A percentile compares a stretch with the other conserved stretches of the same genome.
phyloP scores from a whole-genome alignment of 2,797 vertebrate genomes.

The Darevskia mixta region DNA sequence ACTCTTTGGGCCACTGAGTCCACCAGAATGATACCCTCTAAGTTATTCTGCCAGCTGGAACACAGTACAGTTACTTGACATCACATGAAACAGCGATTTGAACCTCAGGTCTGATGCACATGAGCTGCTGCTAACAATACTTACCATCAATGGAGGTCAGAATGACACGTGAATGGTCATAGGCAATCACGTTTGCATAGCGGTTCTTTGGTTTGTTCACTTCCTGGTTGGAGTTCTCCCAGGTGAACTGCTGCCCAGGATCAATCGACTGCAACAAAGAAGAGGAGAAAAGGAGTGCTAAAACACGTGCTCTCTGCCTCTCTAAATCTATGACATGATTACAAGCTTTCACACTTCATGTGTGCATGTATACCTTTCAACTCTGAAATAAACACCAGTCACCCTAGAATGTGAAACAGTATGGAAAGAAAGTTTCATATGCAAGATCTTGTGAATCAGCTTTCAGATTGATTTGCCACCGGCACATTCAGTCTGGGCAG shows the following conservation, averaged over 20 bases:
- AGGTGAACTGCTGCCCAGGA: conserved; percentile 96
- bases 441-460: background rate
- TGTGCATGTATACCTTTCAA: background rate
- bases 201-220: conserved; percentile 99
- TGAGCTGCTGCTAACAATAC: conserved; percentile 45
- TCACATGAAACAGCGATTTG: background rate
- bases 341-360: background rate
- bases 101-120: background rate
- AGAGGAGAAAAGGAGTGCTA: background rate
- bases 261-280: conserved; percentile 88
- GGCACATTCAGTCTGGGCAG: background rate
- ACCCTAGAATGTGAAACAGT: background rate
- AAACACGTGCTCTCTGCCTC: background rate
- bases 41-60: background rate
- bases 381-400: background rate
- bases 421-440: background rate
- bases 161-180: conserved; percentile 96
- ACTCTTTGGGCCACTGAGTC: background rate
- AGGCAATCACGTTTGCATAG: conserved; percentile 97
- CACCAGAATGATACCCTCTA: background rate
- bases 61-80: background rate
- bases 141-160: conserved; percentile 92
- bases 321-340: background rate
- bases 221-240: conserved; percentile 97
- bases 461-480: background rate